Evolutionary conservation across 1,140 invertebrate species (phyloP), one percentile per base, ranked within the genome.

Genomic region (Mizuhopecten yessoensis): DNA sequence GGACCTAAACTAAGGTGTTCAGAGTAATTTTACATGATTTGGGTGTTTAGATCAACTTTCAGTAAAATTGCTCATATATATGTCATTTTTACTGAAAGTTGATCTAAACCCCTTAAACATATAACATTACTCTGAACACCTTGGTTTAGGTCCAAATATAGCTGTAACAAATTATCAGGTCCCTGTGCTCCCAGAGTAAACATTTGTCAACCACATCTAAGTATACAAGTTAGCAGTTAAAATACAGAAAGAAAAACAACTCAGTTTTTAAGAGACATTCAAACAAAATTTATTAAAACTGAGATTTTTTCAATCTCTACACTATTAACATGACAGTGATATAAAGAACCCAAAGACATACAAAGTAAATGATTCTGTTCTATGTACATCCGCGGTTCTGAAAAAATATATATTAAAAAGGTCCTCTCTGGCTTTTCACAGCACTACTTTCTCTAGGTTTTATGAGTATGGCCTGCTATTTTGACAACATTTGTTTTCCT

Each of bases 241-340:
- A 39, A 39, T 13, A 39, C 36, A 39, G 36, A 39, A 75, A 75
- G 5, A 49, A 23, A 75, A 75, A 75, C 57, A n/a, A 75, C n/a
- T 7, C 23, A 75, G 23, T 75, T n/a, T 5, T 13, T 5, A 9
- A 49, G 57, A 75, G 57, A 75, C 57, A 75, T 75, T 75, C 57
- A 75, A 75, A 75, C 57, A 75, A 75, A 75, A 75, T 75, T 75
- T 75, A 75, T 75, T 75, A 29, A 75, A 75, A 75, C 57, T 75
- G 57, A 75, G 57, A 75, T 75, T 75, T 75, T n/a, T 75, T 29
- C n/a, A 75, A 75, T 75, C 57, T 75, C 57, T 75, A 75, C 9
- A 29, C 57, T 75, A 75, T 75, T 5, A 75, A 75, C 57, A 29
- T 75, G 57, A 75, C 57, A 75, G 57, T 75, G 57, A 75, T 75